A percentile compares a stretch with the other conserved stretches of the same genome.
Evolutionary conservation across 2,797 vertebrate genomes (phyloP).

Genomic region (Myoxocephalus aenaeus): DNA sequence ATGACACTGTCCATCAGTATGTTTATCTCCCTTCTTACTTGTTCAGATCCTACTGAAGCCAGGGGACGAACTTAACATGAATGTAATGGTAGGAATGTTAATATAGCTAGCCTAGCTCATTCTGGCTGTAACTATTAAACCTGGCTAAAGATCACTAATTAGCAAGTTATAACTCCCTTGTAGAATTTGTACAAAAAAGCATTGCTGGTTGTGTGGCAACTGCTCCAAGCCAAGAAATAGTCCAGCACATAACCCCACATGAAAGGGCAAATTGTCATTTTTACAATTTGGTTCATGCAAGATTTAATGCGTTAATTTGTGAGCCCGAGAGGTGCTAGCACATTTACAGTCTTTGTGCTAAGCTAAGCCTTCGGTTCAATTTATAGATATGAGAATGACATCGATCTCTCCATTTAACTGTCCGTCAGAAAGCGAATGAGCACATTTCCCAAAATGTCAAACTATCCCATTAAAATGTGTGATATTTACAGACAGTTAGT

Average conservation of each 20-base stretch:
- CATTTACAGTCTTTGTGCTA: neutral
- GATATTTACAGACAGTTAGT: neutral
- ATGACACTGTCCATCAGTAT: slow-evolving; percentile 29
- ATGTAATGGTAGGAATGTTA: neutral
- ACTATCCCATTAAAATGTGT: neutral
- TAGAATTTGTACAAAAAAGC: neutral
- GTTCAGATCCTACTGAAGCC: slow-evolving; percentile 8
- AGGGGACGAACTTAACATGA: neutral
- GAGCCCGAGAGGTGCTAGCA: neutral
- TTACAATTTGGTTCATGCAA: too few relatives aligned
- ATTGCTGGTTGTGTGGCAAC: neutral
- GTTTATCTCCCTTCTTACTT: slow-evolving; percentile 5
- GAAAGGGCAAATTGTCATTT: neutral
- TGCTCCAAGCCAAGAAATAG: neutral
- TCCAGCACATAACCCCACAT: neutral
- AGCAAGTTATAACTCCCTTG: neutral
- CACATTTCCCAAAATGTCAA: slow-evolving; percentile 3
- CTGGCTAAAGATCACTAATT: neutral
- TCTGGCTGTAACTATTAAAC: neutral
- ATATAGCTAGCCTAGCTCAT: neutral
- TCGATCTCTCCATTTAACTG: neutral
- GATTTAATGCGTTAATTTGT: neutral
- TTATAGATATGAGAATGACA: neutral
- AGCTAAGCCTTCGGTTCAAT: neutral
- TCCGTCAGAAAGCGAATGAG: neutral